Percentiles rank a stretch among this genome's conserved stretches.
phyloP scores from a whole-genome alignment of 2,113 vertebrate genomes.

The Pseudopodoces humilis region DNA sequence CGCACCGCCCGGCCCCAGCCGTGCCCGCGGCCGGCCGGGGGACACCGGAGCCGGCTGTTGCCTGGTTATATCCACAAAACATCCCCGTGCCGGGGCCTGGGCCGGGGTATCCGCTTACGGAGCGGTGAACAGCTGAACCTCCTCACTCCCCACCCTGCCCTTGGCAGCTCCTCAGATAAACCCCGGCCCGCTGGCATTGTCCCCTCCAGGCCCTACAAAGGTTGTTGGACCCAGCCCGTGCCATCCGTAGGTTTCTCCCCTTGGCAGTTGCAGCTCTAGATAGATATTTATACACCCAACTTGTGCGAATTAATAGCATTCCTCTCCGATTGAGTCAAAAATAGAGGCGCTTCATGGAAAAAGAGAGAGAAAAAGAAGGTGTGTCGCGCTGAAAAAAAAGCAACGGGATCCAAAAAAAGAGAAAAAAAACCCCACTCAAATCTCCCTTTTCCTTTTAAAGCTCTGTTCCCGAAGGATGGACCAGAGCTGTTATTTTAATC shows the following conservation, averaged over 20 bases:
- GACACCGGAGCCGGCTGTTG: slow-evolving; percentile 31
- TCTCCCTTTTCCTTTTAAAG: slow-evolving; percentile 49
- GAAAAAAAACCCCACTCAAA: neutral
- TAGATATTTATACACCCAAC: slow-evolving; percentile 16
- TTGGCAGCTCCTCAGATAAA: slow-evolving; percentile 59
- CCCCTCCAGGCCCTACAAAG: slow-evolving; percentile 66
- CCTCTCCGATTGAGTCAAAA: slow-evolving; percentile 70
- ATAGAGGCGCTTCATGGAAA: slow-evolving; percentile 11
- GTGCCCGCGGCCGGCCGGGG: neutral
- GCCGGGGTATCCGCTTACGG: slow-evolving; percentile 10
- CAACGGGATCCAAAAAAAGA: neutral
- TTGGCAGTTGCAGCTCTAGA: neutral
- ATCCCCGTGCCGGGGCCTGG: neutral
- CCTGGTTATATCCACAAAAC: slow-evolving; percentile 66
- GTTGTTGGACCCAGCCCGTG: neutral
- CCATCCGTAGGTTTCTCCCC: neutral
- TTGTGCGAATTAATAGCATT: slow-evolving; percentile 57
- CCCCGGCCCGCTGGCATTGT: neutral
- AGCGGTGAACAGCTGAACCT: slow-evolving; percentile 41
- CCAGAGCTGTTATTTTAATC: neutral
- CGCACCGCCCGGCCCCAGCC: fast-evolving
- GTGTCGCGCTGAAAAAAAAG: neutral
- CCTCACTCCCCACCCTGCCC: slow-evolving; percentile 56
- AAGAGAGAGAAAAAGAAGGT: neutral
- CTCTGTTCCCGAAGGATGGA: neutral